Evolutionary conservation across 1,140 invertebrate genomes (phyloP), one percentile per base, ranked within the genome.

Genomic region (Littorina saxatilis): DNA sequence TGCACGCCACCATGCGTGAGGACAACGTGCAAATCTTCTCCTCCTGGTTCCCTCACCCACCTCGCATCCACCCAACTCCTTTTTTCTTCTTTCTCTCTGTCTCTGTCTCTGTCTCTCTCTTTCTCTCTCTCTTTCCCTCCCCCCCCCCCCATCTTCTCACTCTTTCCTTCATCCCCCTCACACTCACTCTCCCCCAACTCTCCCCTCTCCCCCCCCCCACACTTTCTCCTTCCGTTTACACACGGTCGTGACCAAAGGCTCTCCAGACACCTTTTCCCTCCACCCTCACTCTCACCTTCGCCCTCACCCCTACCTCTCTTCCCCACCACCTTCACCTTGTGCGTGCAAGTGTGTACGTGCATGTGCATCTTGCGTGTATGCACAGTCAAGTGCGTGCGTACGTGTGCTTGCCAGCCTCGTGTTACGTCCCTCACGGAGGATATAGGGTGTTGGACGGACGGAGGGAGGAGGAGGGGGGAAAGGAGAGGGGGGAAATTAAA

Each of bases 21-120:
- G 76, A 78, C 52, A 29, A n/a, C 23, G 76, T 78, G 76, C 76
- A 78, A 78, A 78, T 78, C 76, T 78, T 78, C 76, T n/a, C 37
- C 55, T 50, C 29, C n/a, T 39, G 35, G 29, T 23, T 43, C 55
- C 9, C 37, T n/a, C 35, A n/a, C 35, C 52, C 35, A 15, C 75
- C 1, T 58, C 55, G 2, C 75, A 1, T 5, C 52, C 29, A 35
- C n/a, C 50, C 73, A 5, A 1, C 47, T 52, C 47, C 73, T 32
- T 13, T n/a, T 29, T n/a, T 37, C 29, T 35, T 58, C 63, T 37
- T 7, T 63, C 23, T 63, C 58, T 32, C 29, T 63, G 5, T 43
- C n/a, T 23, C 20, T 39, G 23, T 58, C 47, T 58, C 47, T 61
- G 2, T 43, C 29, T 50, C 73, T 55, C 47, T 75, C 47, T 32